Conservation (phyloP, 2,113 vertebrate genomes). For the Cacatua alba region DNA sequence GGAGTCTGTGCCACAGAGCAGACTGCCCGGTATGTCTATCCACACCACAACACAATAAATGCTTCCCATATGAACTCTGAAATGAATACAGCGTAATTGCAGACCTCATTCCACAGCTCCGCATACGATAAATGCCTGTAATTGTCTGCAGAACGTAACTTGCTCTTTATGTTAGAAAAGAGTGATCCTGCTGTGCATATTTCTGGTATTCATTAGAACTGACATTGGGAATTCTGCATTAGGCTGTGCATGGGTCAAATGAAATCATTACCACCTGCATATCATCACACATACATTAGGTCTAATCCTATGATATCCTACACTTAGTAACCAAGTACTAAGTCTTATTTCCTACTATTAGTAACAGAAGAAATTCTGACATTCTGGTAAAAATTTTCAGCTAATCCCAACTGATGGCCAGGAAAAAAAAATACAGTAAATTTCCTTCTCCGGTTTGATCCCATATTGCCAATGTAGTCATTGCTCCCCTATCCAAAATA, state of each 20-base stretch:
- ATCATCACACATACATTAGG: background rate
- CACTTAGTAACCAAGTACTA: background rate
- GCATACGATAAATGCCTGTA: background rate
- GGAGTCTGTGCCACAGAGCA: accelerated
- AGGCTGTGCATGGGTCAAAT: background rate
- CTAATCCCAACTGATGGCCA: background rate
- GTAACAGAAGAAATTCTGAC: background rate
- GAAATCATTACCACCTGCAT: constrained; percentile 4
- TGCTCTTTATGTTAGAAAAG: background rate
- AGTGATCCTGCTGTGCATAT: background rate
- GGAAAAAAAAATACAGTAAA: background rate
- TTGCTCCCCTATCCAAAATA: background rate
- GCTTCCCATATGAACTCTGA: background rate
- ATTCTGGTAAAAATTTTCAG: background rate
- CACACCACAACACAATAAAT: background rate
- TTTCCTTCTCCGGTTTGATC: background rate
- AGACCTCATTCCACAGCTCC: background rate
- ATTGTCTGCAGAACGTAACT: background rate
- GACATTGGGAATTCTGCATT: background rate
- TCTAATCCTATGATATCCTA: background rate
- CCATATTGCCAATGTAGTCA: background rate
- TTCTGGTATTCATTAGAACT: background rate
- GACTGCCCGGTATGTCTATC: background rate
- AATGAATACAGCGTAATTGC: background rate
- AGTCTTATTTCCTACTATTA: background rate